Conservation (phyloP, 2,888 invertebrate species). For the Orthosia incerta region DNA sequence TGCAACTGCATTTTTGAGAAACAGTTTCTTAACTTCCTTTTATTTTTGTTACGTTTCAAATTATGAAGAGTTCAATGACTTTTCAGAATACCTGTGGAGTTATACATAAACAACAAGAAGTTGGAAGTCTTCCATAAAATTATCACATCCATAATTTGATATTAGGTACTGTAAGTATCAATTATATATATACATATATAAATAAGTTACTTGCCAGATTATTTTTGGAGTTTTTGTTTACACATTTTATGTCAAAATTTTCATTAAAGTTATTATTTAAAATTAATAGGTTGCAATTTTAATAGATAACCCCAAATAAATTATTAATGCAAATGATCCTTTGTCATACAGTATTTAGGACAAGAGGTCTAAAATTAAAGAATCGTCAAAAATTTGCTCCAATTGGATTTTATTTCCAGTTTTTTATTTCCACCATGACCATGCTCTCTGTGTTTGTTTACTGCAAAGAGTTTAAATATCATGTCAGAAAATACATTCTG, state of each 20-base stretch:
- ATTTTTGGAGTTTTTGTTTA: not conserved
- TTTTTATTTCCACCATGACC: too few relatives aligned
- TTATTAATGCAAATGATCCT: too few relatives aligned
- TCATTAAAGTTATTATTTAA: not conserved
- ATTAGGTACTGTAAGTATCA: slow-evolving; percentile 21
- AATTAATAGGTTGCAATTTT: not conserved
- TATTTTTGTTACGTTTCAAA: slow-evolving; percentile 8
- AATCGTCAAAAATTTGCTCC: too few relatives aligned
- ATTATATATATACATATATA: not conserved
- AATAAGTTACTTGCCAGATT: not conserved
- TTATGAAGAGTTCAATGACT: slow-evolving; percentile 34
- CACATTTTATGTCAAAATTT: not conserved
- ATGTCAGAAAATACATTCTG: too few relatives aligned
- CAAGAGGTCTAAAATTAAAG: too few relatives aligned
- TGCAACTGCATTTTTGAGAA: slow-evolving; percentile 35
- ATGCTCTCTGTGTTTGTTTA: too few relatives aligned
- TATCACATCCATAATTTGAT: slow-evolving; percentile 2
- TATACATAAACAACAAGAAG: slow-evolving; percentile 47
- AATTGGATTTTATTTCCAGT: not conserved
- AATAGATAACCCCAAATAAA: not conserved
- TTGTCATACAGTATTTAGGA: too few relatives aligned
- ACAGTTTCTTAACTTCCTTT: not conserved
- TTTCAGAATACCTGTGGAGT: slow-evolving; percentile 48
- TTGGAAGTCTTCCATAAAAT: slow-evolving; percentile 45
- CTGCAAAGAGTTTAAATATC: too few relatives aligned